Conservation (phyloP, 2,888 invertebrate species). For the Lissonota sp. region DNA sequence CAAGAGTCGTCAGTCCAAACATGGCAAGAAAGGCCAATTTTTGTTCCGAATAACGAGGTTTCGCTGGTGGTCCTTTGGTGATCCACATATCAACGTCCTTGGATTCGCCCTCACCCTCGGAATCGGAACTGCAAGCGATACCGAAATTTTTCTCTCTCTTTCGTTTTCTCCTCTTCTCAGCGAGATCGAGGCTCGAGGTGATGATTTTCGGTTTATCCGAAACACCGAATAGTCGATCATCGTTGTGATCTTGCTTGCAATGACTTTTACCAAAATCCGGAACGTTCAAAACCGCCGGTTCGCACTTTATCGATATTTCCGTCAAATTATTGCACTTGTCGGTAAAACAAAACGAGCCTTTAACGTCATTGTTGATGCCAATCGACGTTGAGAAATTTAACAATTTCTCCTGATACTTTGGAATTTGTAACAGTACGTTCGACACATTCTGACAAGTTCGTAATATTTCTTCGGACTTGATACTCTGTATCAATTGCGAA, state of each 20-base stretch:
- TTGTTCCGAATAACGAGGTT: constrained; percentile 84
- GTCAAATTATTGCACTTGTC: constrained; percentile 81
- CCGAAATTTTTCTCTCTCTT: constrained; percentile 79
- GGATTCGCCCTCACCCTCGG: constrained; percentile 84
- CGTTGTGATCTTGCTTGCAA: constrained; percentile 73
- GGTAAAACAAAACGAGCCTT: constrained; percentile 75
- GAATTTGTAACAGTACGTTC: constrained; percentile 80
- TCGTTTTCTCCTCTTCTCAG: constrained; percentile 85
- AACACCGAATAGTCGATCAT: constrained; percentile 67
- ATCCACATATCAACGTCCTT: constrained; percentile 85
- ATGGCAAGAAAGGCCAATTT: constrained; percentile 87
- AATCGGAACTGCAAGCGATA: constrained; percentile 84
- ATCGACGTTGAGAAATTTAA: constrained; percentile 75
- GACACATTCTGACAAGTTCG: constrained; percentile 81
- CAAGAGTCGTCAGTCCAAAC: constrained; percentile 87
- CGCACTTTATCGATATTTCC: constrained; percentile 77
- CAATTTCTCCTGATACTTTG: constrained; percentile 81
- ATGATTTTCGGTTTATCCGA: constrained; percentile 76
- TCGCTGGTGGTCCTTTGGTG: constrained; percentile 85
- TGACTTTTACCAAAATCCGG: constrained; percentile 80
- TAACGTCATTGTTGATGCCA: constrained; percentile 70
- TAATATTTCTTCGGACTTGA: constrained; percentile 80
- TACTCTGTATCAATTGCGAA: constrained; percentile 77
- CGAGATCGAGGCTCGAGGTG: constrained; percentile 84
- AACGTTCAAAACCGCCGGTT: constrained; percentile 81